Evolutionary conservation across 2,888 invertebrate species (phyloP).

Genomic region (Dasysyrphus tricinctus): DNA sequence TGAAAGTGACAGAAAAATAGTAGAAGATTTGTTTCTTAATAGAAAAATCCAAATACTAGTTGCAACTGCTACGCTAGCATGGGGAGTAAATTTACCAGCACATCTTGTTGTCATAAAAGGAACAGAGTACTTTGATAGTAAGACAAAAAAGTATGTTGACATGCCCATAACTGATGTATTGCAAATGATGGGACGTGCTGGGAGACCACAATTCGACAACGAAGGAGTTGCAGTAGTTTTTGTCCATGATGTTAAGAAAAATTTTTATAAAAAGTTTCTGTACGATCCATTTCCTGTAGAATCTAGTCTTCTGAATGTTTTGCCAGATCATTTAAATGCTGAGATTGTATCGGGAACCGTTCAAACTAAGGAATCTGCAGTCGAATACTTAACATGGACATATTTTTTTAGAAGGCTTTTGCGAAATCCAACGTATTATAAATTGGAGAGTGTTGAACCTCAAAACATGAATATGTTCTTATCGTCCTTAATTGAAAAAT

Average conservation of each 20-base stretch:
- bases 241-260: conserved; percentile 98
- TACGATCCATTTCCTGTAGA: conserved; percentile 99
- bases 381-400: conserved; percentile 99
- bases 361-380: conserved; percentile 94
- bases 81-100: conserved; percentile 99
- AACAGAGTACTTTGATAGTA: conserved; percentile 99
- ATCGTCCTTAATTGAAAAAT: conserved; percentile 91
- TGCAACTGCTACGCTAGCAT: conserved; percentile 98
- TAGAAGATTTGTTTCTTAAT: conserved; percentile 97
- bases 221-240: conserved; percentile 94
- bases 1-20: conserved; percentile 94
- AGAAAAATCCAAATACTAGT: conserved; percentile 98
- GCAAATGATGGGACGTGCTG: conserved; percentile 99
- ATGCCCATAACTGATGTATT: conserved; percentile 99
- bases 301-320: conserved; percentile 94
- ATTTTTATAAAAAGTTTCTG: conserved; percentile 99
- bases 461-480: conserved; percentile 90
- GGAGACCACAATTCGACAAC: conserved; percentile 98
- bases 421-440: conserved; percentile 96
- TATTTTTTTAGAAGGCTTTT: conserved; percentile 97
- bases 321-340: conserved; percentile 98
- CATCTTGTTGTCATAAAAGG: conserved; percentile 99
- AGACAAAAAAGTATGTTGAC: conserved; percentile 97
- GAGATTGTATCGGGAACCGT: conserved; percentile 98
- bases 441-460: conserved; percentile 89